Base-by-base conservation (phyloP, 2,797 vertebrate species). In the Poecile montanus region DNA sequence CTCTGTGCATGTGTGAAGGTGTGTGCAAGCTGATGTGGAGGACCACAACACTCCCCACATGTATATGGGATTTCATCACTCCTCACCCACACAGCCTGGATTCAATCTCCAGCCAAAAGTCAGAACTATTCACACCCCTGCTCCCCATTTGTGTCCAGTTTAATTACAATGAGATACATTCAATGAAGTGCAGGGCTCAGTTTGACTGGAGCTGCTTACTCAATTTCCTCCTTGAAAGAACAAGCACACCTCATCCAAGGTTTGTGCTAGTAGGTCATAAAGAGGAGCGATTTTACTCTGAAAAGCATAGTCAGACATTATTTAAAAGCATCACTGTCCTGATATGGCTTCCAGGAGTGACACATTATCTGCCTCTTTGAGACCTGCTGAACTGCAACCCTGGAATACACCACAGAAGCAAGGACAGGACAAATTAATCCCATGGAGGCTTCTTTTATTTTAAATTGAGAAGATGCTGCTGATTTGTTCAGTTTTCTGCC, bases 341-440 rank as follows among this genome's bases (percentile, higher is more conserved):
- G 60, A 54, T 17, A 34, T 5, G 15, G 67, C 71, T 89, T 85
- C 40, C 63, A 75, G 40, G 21, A 73, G 48, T 4, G n/a, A n/a
- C n/a, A 70, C 11, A 9, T 1, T 5, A 62, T 30, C 44, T 0
- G 0, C 15, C 19, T 42, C 54, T 51, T 70, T 11, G 19, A 72
- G 20, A 85, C 19, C 51, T 61, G n/a, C 48, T 51, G 19, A 71
- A 26, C 50, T 45, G 30, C 2, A 0, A 13, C 15, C 44, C n/a
- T 2, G 1, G 13, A 86, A 75, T 32, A 50, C 9, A 58, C 9
- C 36, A 44, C 14, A 47, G 81, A 60, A 88, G 19, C 20, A n/a
- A 91, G 81, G 27, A 66, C 16, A 45, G 26, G 13, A 21, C 15
- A 89, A 65, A 10, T 26, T 32, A 83, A 80, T 65, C 27, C 51